A percentile compares a stretch with the other conserved stretches of the same genome.
Evolutionary conservation across 2,888 invertebrate species (phyloP).

Genomic region (Aspidiotus rigidus): DNA sequence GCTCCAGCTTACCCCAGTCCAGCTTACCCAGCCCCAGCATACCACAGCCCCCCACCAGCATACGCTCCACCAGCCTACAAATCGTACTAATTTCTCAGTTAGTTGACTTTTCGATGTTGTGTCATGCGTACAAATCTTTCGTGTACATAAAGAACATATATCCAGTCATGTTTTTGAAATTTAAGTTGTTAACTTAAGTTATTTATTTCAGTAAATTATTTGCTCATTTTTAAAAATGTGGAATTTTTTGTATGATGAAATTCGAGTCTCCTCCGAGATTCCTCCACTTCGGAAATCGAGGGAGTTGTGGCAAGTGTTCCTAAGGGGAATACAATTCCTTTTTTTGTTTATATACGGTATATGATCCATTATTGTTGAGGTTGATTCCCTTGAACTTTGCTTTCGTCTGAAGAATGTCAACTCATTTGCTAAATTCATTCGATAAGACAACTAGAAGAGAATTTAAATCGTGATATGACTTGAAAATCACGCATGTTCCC

Average conservation of each 20-base stretch:
- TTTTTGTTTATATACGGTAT: too few species aligned
- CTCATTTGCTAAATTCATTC: too few species aligned
- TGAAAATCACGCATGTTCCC: too few species aligned
- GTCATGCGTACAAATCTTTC: constrained; percentile 24
- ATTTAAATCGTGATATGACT: too few species aligned
- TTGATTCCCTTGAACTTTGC: too few species aligned
- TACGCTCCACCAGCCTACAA: constrained; percentile 13
- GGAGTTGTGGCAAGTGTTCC: too few species aligned
- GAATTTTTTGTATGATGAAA: background rate
- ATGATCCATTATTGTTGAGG: too few species aligned
- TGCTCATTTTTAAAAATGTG: constrained; percentile 29
- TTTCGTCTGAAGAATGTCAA: too few species aligned
- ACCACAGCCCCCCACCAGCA: constrained; percentile 7
- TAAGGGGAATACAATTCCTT: too few species aligned
- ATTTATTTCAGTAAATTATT: constrained; percentile 33
- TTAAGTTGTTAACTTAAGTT: constrained; percentile 33
- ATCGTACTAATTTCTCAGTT: constrained; percentile 19
- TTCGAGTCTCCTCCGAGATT: too few species aligned
- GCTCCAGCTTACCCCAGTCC: constrained; percentile 17
- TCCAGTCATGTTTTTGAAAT: constrained; percentile 32
- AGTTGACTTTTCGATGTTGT: constrained; percentile 11
- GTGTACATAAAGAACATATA: constrained; percentile 27
- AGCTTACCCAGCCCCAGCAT: constrained; percentile 27
- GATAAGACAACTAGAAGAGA: too few species aligned
- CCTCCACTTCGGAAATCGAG: too few species aligned